These are phyloP conservation scores for Dolichotis patagonum DNA, from an alignment of 2,113 vertebrate genomes.

Conservation along the genomic window DNA sequence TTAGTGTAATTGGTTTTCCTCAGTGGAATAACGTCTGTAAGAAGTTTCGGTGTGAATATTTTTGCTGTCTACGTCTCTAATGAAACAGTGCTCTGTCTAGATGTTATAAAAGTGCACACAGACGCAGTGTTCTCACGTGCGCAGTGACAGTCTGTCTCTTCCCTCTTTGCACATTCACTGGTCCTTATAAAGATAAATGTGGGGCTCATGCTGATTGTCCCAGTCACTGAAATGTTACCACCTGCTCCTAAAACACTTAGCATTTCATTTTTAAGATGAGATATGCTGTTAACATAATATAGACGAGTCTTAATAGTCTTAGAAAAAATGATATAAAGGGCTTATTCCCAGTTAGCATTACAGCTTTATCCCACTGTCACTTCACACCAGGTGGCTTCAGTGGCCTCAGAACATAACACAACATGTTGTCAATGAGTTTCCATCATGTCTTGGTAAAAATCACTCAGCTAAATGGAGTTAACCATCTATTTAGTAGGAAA, in stretches of 20 bases:
- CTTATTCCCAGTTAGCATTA: slow-evolving; percentile 2
- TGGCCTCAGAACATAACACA: slow-evolving; percentile 9
- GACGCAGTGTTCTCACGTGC: slow-evolving; percentile 65
- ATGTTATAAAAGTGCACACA: neutral
- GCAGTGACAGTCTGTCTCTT: slow-evolving; percentile 39
- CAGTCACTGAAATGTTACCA: slow-evolving; percentile 55
- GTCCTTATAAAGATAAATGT: slow-evolving; percentile 47
- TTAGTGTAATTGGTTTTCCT: slow-evolving; percentile 49
- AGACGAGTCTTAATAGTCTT: slow-evolving; percentile 38
- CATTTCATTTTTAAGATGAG: slow-evolving; percentile 55
- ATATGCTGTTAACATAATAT: neutral
- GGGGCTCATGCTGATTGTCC: slow-evolving; percentile 54
- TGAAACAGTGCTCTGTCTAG: slow-evolving; percentile 42
- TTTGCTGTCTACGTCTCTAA: slow-evolving; percentile 67
- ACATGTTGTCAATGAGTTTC: neutral
- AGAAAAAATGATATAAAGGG: neutral
- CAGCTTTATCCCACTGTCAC: slow-evolving; percentile 2
- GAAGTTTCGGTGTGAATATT: slow-evolving; percentile 69
- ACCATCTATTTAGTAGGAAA: slow-evolving; percentile 40
- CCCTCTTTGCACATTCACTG: slow-evolving; percentile 5
- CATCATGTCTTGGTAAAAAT: neutral
- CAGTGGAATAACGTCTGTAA: slow-evolving; percentile 51
- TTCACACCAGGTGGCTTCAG: neutral
- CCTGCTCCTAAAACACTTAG: slow-evolving; percentile 58
- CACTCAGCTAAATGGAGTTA: neutral